phyloP scores from a whole-genome alignment of 2,113 vertebrate species.

The Cheilinus undulatus region DNA sequence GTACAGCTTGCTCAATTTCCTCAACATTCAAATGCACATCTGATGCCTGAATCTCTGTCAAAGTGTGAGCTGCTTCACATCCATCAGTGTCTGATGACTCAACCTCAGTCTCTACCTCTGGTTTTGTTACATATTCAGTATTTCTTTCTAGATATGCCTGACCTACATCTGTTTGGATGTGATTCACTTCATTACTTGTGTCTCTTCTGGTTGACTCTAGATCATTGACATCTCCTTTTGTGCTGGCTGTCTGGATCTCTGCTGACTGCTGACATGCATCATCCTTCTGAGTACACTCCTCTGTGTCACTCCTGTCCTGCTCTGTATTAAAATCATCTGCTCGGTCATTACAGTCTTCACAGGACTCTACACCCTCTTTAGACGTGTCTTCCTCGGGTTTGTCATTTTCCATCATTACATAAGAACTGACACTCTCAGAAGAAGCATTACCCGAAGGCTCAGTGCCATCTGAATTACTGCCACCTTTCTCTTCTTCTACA shows the following conservation, averaged over 20 bases:
- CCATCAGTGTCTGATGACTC: neutral
- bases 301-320: neutral
- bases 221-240: neutral
- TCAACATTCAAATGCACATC: neutral
- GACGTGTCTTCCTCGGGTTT: neutral
- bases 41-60: neutral
- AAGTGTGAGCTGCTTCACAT: neutral
- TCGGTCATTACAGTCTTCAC: neutral
- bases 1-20: neutral
- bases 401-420: constrained; percentile 6
- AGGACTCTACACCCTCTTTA: neutral
- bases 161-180: neutral
- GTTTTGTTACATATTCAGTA: neutral
- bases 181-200: neutral
- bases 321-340: neutral
- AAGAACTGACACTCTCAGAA: neutral
- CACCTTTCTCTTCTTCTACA: neutral
- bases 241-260: neutral
- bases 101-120: neutral
- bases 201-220: neutral
- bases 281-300: neutral
- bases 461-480: neutral
- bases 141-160: neutral
- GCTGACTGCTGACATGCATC: neutral
- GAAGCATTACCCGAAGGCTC: constrained; percentile 7